Conservation (phyloP, 2,888 invertebrate species). For the Suillia variegata region DNA sequence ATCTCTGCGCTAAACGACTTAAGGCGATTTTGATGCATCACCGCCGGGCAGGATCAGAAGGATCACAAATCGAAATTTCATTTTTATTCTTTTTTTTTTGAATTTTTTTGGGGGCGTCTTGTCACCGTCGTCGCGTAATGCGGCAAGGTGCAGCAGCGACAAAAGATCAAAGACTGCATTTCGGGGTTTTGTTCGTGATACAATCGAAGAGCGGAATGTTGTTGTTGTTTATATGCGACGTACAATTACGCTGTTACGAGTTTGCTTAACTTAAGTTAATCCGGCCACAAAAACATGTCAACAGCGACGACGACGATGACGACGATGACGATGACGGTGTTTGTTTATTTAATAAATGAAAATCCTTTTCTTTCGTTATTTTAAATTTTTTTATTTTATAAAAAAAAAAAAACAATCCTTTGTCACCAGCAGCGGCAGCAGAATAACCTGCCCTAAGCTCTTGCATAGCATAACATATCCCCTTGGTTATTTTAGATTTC, state of each 20-base stretch:
- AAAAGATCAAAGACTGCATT: neutral
- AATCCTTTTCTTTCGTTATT: neutral
- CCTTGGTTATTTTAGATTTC: neutral
- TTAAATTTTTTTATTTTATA: neutral
- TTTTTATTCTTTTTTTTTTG: too few relatives aligned
- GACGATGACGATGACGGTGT: neutral
- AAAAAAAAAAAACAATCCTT: too few relatives aligned
- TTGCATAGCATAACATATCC: neutral
- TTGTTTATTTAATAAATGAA: slow-evolving; percentile 1
- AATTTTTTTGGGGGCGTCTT: neutral
- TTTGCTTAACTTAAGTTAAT: slow-evolving; percentile 33
- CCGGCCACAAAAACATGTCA: slow-evolving; percentile 41
- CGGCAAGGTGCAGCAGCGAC: neutral
- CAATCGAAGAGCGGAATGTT: too few relatives aligned
- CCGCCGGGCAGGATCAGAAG: neutral
- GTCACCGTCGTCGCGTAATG: neutral
- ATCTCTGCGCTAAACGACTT: neutral
- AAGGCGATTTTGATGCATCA: neutral
- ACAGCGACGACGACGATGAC: slow-evolving; percentile 4
- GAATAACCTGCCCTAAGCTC: neutral
- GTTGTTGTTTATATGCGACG: too few relatives aligned
- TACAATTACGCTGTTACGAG: neutral
- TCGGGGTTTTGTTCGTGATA: too few relatives aligned
- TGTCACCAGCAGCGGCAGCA: neutral
- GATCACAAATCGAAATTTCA: too few relatives aligned